These are phyloP conservation scores for Magallana gigas DNA, from an alignment of 1,140 invertebrate species.

Conservation along the genomic window DNA sequence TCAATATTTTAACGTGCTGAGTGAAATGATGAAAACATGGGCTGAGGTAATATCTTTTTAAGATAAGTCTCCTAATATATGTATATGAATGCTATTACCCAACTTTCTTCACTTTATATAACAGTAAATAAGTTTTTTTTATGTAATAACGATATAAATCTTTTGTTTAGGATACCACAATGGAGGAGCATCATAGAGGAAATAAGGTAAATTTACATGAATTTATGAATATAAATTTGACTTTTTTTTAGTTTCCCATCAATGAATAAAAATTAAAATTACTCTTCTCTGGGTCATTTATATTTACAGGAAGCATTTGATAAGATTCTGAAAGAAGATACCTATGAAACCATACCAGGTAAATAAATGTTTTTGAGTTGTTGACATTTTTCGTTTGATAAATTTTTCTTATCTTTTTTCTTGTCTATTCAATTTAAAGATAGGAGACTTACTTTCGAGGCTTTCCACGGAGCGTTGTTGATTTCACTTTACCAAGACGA, in stretches of 20 bases:
- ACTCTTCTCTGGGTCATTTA: no score
- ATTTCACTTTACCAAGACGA: conserved; percentile 12
- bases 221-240: not conserved
- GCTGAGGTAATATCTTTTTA: not conserved
- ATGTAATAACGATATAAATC: not conserved
- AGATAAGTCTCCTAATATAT: not conserved
- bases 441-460: not conserved
- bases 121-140: not conserved
- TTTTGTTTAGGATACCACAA: not conserved
- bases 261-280: not conserved
- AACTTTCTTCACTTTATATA: not conserved
- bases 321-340: no score
- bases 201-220: not conserved
- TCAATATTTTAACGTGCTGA: not conserved
- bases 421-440: no score
- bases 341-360: not conserved
- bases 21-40: not conserved
- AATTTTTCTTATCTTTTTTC: no score
- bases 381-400: no score
- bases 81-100: not conserved
- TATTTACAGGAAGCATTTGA: no score
- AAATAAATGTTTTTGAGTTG: not conserved
- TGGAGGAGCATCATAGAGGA: not conserved
- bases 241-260: not conserved
- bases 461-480: not conserved